Conservation (phyloP, 2,797 vertebrate genomes). For the Macrochelys suwanniensis region DNA sequence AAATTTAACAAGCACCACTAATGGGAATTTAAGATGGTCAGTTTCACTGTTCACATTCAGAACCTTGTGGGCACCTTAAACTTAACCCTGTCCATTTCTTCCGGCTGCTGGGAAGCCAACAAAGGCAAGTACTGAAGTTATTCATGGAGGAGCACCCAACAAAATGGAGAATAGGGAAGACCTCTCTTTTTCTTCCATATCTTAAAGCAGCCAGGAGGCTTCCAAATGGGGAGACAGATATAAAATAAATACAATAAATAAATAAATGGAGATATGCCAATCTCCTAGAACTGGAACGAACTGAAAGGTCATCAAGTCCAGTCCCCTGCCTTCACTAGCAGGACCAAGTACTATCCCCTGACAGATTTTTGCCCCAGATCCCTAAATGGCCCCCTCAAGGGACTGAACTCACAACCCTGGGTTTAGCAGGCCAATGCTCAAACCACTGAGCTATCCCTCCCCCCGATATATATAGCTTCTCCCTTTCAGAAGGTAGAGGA, state of each 20-base stretch:
- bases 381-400: too few relatives aligned
- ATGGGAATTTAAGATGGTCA: neutral
- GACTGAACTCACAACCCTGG: too few relatives aligned
- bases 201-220: neutral
- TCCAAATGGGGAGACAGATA: neutral
- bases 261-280: too few relatives aligned
- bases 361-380: too few relatives aligned
- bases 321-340: too few relatives aligned
- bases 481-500: neutral
- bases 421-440: too few relatives aligned
- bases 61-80: neutral
- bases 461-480: too few relatives aligned
- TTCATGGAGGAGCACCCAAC: neutral
- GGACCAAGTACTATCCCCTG: too few relatives aligned
- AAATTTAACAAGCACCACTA: neutral
- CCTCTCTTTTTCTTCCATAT: neutral
- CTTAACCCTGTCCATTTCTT: neutral
- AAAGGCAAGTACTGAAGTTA: neutral
- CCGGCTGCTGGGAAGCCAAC: neutral
- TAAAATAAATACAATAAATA: too few relatives aligned
- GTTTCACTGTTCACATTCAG: conserved; percentile 7
- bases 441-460: too few relatives aligned
- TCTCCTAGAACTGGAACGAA: too few relatives aligned
- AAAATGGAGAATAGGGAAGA: neutral
- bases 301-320: too few relatives aligned